Evolutionary conservation across 2,888 invertebrate genomes (phyloP), one percentile per base, ranked within the genome.

Genomic region (Lasioglossum oenotherae): DNA sequence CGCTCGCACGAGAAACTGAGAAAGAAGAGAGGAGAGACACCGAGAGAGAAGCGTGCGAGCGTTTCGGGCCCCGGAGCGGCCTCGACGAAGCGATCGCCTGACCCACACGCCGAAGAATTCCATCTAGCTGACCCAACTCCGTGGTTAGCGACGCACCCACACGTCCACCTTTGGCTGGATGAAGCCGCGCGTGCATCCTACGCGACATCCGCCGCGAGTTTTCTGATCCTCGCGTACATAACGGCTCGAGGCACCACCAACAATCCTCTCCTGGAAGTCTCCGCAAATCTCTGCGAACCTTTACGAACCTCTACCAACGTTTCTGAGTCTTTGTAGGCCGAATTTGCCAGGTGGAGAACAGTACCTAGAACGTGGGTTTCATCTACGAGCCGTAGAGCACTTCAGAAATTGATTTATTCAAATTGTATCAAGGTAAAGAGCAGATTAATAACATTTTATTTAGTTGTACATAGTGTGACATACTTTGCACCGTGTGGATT

Each of bases 81-180:
- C 93, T 88, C 89, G 89, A 89, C 91, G 91, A 92, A 84, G 81
- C 86, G 90, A 90, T 92, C 91, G 82, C 78, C 88, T 89, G 92
- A 92, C 88, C 87, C 88, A 88, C 81, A 90, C 90, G 91, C 81
- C 87, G 81, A 81, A 87, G 85, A 90, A 91, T 88, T 89, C 86
- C 88, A 87, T 87, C 86, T 87, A 91, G 91, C 89, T 91, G 92
- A 91, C 91, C 91, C 83, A 90, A 89, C 90, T 90, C 87, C 78
- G 86, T 35, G 74, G 53, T 82, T 60, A 46, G 19, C 49, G 83
- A 67, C 79, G 85, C 88, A 86, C 86, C 77, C 81, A 78, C 78
- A 81, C 78, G 71, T 67, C 14, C 74, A 60, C 64, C 73, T 85
- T 74, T 35, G 57, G 49, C 78, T 19, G 75, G 75, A 44, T 41